These are phyloP conservation scores for Chironomus riparius DNA, from an alignment of 2,888 invertebrate species.

Conservation along the genomic window DNA sequence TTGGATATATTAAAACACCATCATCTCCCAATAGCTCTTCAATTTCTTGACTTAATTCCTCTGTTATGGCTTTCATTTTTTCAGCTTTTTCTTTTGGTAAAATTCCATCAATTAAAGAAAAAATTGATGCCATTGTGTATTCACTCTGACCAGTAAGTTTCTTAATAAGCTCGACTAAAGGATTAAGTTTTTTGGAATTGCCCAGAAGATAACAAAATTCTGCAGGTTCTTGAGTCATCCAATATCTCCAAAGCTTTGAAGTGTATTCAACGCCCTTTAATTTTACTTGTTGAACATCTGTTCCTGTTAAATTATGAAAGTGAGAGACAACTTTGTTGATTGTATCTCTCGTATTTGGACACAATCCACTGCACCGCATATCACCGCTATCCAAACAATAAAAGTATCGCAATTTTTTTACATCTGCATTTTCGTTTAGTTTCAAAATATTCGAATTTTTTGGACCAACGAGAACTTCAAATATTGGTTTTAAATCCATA, in stretches of 20 bases:
- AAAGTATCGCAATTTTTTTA: slow-evolving; percentile 60
- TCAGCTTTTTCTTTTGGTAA: slow-evolving; percentile 54
- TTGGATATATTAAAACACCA: slow-evolving; percentile 76
- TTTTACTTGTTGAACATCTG: slow-evolving; percentile 34
- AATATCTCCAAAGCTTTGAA: slow-evolving; percentile 62
- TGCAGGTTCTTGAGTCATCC: slow-evolving; percentile 60
- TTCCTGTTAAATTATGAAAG: slow-evolving; percentile 39
- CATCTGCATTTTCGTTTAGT: slow-evolving; percentile 52
- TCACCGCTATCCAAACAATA: slow-evolving; percentile 71
- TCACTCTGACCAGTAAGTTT: slow-evolving; percentile 54
- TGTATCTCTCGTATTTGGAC: slow-evolving; percentile 53
- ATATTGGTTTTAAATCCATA: slow-evolving; percentile 68
- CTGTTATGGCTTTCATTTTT: slow-evolving; percentile 55
- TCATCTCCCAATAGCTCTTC: slow-evolving; percentile 61
- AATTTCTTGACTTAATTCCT: slow-evolving; percentile 51
- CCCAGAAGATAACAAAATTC: slow-evolving; percentile 55
- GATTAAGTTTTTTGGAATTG: slow-evolving; percentile 50
- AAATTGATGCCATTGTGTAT: slow-evolving; percentile 57
- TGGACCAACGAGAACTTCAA: slow-evolving; percentile 39
- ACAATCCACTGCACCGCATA: slow-evolving; percentile 60
- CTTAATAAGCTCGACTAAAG: slow-evolving; percentile 49
- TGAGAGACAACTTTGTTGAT: slow-evolving; percentile 48
- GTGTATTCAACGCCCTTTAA: slow-evolving; percentile 43
- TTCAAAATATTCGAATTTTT: slow-evolving; percentile 47
- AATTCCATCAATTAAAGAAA: slow-evolving; percentile 55